Conservation (phyloP, 1,140 invertebrate species). For the Plectus sambesii region DNA sequence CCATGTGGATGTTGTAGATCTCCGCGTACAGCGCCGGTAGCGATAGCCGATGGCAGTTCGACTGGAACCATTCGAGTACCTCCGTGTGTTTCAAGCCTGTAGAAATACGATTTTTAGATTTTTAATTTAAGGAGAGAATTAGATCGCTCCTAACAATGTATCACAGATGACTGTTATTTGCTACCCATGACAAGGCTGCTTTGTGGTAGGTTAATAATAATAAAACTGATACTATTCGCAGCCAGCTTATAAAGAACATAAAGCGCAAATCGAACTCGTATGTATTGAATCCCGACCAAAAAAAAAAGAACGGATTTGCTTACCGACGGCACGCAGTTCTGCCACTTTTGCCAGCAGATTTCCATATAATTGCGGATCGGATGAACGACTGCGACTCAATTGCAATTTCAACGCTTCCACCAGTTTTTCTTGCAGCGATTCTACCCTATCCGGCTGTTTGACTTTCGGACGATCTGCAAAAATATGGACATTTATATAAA, state of each 20-base stretch:
- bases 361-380: neutral
- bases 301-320: neutral
- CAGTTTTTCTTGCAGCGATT: neutral
- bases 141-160: too few species aligned
- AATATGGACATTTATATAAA: neutral
- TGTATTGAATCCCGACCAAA: neutral
- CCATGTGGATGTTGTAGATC: neutral
- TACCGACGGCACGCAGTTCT: neutral
- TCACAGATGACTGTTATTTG: too few species aligned
- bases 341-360: neutral
- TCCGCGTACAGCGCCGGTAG: neutral
- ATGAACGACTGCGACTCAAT: neutral
- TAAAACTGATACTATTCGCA: neutral
- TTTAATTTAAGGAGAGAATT: too few species aligned
- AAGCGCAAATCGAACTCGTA: neutral
- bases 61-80: neutral
- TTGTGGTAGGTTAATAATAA: too few species aligned
- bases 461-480: neutral
- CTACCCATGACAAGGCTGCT: too few species aligned
- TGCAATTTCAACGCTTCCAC: neutral
- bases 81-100: neutral
- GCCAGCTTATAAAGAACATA: neutral
- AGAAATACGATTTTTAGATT: neutral
- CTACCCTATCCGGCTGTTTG: neutral
- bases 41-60: neutral